Evolutionary conservation across 2,888 invertebrate genomes (phyloP).

Genomic region (Phalangium opilio): DNA sequence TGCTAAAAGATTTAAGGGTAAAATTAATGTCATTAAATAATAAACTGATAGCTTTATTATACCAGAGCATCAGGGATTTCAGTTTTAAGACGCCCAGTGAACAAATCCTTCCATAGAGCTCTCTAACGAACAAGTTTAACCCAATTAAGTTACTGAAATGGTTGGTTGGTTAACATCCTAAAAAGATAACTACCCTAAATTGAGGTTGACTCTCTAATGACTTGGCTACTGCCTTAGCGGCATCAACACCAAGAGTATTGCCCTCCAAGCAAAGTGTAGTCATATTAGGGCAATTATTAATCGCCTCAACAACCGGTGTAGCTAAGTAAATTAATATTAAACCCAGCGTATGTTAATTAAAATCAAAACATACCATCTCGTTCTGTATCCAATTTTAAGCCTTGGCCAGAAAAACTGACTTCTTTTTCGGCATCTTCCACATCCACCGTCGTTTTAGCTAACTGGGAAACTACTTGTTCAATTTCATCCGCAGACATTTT

Average conservation of each 20-base stretch:
- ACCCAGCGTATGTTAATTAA: background rate
- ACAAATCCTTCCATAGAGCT: slow-evolving; percentile 90
- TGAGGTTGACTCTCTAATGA: slow-evolving; percentile 61
- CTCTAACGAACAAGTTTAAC: slow-evolving; percentile 30
- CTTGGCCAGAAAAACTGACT: slow-evolving; percentile 65
- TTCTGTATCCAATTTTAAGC: slow-evolving; percentile 57
- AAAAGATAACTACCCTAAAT: slow-evolving; percentile 33
- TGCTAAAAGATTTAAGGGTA: background rate
- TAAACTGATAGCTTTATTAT: slow-evolving; percentile 19
- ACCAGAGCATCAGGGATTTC: slow-evolving; percentile 88
- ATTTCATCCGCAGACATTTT: background rate
- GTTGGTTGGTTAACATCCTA: background rate
- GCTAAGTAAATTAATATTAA: slow-evolving; percentile 39
- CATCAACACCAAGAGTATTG: slow-evolving; percentile 80
- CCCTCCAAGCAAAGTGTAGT: slow-evolving; percentile 69
- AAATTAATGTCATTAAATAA: background rate
- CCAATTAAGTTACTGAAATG: background rate
- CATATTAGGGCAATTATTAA: slow-evolving; percentile 50
- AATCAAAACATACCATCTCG: slow-evolving; percentile 53
- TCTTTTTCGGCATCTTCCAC: slow-evolving; percentile 34
- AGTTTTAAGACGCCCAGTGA: slow-evolving; percentile 82
- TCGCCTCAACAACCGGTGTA: slow-evolving; percentile 54
- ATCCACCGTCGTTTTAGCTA: slow-evolving; percentile 26
- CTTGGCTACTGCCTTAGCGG: slow-evolving; percentile 66
- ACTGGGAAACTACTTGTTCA: background rate